A percentile compares a stretch with the other conserved stretches of the same genome.
Conservation (phyloP, 2,797 vertebrate species). For the Squalus acanthias region DNA sequence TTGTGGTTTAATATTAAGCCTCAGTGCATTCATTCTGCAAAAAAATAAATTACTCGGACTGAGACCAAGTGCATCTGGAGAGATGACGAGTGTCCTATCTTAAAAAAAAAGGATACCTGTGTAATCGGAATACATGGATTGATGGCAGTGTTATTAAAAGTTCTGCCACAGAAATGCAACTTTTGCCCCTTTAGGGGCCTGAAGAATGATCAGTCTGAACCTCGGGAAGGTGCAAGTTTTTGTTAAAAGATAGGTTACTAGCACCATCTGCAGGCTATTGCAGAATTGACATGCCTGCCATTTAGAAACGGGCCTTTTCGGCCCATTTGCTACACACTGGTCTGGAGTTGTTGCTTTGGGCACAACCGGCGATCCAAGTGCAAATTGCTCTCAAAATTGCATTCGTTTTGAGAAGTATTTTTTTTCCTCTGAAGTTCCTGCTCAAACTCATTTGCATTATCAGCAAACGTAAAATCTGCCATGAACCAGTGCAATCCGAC, state of each 20-base stretch:
- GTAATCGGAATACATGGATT: neutral
- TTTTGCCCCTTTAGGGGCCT: neutral
- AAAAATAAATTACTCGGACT: neutral
- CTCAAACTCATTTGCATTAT: too few species aligned
- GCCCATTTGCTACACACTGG: neutral
- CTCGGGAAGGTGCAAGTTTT: neutral
- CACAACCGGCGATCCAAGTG: neutral
- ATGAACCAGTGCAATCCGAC: neutral
- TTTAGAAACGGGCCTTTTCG: neutral
- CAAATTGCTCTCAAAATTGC: neutral
- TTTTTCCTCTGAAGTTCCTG: too few species aligned
- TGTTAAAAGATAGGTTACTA: conserved; percentile 73
- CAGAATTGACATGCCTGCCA: conserved; percentile 46
- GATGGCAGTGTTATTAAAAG: neutral
- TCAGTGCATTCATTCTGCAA: neutral
- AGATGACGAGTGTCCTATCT: neutral
- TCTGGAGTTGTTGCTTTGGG: neutral
- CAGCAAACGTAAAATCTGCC: neutral
- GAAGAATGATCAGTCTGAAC: neutral
- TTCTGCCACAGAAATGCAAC: neutral
- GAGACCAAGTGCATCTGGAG: neutral
- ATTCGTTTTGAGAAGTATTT: neutral
- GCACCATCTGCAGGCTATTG: conserved; percentile 91
- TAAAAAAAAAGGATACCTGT: neutral
- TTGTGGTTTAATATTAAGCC: neutral